These are phyloP conservation scores for Macropus fuliginosus DNA, from an alignment of 2,797 vertebrate species.

Conservation along the genomic window DNA sequence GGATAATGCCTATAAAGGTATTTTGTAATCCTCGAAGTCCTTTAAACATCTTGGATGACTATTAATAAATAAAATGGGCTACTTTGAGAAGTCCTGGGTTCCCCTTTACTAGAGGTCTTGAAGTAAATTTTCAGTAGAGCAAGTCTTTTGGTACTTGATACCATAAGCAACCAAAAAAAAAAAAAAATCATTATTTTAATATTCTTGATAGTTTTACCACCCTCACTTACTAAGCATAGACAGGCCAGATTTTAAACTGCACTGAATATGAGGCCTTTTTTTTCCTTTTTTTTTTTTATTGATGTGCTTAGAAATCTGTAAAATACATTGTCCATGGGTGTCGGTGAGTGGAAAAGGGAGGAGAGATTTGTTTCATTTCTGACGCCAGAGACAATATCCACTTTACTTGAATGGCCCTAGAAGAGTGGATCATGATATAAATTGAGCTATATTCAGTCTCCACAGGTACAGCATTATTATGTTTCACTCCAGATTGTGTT, in stretches of 20 bases:
- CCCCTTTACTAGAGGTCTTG: not conserved
- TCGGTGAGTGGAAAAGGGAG: not conserved
- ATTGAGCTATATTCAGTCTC: conserved; percentile 4
- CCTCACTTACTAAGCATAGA: not conserved
- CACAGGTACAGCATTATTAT: not conserved
- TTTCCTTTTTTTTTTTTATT: not conserved
- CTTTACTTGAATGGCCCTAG: conserved; percentile 23
- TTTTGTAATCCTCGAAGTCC: not conserved
- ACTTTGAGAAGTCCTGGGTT: not conserved
- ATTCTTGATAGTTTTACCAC: not conserved
- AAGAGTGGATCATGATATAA: not conserved
- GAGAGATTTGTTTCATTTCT: not conserved
- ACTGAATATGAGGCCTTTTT: not conserved
- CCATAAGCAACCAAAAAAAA: not conserved
- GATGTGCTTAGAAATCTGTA: not conserved
- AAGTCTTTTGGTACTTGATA: not conserved
- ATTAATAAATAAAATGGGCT: not conserved
- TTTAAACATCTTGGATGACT: not conserved
- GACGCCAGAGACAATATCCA: not conserved
- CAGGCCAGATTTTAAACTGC: conserved; percentile 12
- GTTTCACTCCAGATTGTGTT: not conserved
- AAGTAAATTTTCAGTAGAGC: not conserved
- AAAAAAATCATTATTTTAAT: not conserved
- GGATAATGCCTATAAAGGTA: not conserved
- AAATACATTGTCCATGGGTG: not conserved